A percentile compares a stretch with the other conserved stretches of the same genome.
Conservation (phyloP, 1,140 invertebrate genomes). For the Bombus breviceps region DNA sequence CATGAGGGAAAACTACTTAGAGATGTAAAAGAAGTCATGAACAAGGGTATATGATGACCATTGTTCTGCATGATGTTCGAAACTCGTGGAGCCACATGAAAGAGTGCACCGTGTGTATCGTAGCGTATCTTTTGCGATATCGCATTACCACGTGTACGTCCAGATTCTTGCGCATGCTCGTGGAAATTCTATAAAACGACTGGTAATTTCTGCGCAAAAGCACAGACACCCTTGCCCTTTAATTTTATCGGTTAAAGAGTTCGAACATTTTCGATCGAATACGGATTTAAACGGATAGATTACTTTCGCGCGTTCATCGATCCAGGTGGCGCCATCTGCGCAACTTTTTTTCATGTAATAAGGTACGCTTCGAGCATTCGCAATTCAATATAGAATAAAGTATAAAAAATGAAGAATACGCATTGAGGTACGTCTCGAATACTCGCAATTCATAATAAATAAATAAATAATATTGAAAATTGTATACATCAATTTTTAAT, state of each 20-base stretch:
- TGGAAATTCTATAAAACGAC: slow-evolving; percentile 1
- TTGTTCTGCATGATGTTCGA: slow-evolving; percentile 41
- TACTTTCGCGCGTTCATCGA: neutral
- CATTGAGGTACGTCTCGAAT: too few species aligned
- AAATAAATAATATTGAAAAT: neutral
- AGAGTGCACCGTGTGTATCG: slow-evolving; percentile 38
- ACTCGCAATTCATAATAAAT: too few species aligned
- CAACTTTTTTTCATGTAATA: neutral
- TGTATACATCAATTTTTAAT: neutral
- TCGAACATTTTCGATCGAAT: neutral
- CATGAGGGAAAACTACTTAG: slow-evolving; percentile 9
- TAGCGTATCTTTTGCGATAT: slow-evolving; percentile 44
- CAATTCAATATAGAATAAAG: too few species aligned
- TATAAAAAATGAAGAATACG: too few species aligned
- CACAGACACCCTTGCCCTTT: neutral
- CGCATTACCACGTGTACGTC: slow-evolving; percentile 52
- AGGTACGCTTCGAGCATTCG: too few species aligned
- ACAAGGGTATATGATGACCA: slow-evolving; percentile 33
- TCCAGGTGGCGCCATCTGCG: neutral
- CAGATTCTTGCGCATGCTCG: slow-evolving; percentile 34
- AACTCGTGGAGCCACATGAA: slow-evolving; percentile 29
- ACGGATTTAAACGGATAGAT: slow-evolving; percentile 5
- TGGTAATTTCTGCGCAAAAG: slow-evolving; percentile 35
- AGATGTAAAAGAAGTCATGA: slow-evolving; percentile 29
- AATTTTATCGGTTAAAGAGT: neutral